phyloP scores from a whole-genome alignment of 2,113 vertebrate genomes.

The Amphiprion percula region DNA sequence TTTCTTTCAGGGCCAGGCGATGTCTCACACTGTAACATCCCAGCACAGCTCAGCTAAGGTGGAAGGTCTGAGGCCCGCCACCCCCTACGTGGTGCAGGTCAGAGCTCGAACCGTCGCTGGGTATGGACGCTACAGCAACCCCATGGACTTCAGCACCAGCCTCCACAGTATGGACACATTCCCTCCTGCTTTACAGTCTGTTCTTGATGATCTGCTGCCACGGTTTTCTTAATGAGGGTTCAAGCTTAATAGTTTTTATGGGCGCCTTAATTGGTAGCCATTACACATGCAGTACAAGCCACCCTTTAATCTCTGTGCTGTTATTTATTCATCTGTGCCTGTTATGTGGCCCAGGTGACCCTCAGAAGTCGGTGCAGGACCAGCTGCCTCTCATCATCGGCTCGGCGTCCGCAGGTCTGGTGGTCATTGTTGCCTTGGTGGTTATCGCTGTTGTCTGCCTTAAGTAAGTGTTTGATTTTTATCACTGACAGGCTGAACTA shows the following conservation, averaged over 20 bases:
- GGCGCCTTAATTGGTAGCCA: constrained; percentile 46
- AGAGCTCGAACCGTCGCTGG: constrained; percentile 95
- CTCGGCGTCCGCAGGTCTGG: constrained; percentile 91
- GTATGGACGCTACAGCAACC: constrained; percentile 94
- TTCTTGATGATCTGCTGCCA: constrained; percentile 34
- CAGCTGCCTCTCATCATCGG: constrained; percentile 96
- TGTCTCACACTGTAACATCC: constrained; percentile 95
- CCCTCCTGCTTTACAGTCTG: neutral
- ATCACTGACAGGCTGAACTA: constrained; percentile 40
- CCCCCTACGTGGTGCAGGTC: constrained; percentile 94
- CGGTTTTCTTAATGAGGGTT: constrained; percentile 51
- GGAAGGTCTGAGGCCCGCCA: constrained; percentile 90
- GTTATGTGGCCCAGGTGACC: constrained; percentile 80
- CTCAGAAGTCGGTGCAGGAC: constrained; percentile 92
- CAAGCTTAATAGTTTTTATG: constrained; percentile 48
- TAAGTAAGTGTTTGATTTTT: constrained; percentile 87
- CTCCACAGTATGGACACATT: constrained; percentile 80
- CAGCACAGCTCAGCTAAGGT: constrained; percentile 94
- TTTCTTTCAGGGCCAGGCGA: constrained; percentile 84
- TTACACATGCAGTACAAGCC: constrained; percentile 38
- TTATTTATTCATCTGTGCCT: constrained; percentile 42
- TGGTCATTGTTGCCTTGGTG: constrained; percentile 94
- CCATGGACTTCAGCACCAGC: constrained; percentile 93
- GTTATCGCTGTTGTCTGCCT: constrained; percentile 96
- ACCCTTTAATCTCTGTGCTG: constrained; percentile 30